Conservation (phyloP, 2,113 vertebrate genomes). For the Menura novaehollandiae region DNA sequence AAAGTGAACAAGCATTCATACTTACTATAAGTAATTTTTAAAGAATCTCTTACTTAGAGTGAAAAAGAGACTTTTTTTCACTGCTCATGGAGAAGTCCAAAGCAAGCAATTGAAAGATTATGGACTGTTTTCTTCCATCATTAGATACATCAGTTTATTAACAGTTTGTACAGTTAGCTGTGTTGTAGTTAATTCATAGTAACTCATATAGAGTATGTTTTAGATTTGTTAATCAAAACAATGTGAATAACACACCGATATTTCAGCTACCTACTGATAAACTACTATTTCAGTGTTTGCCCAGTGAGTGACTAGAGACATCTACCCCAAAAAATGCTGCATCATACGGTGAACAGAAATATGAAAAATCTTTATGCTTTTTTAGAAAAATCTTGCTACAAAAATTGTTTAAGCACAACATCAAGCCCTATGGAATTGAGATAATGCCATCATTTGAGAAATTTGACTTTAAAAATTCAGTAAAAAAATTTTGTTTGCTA, state of each 20-base stretch:
- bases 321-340: not conserved
- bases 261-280: not conserved
- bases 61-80: not conserved
- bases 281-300: too few species aligned
- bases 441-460: not conserved
- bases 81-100: not conserved
- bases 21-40: not conserved
- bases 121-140: not conserved
- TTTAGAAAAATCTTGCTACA: not conserved
- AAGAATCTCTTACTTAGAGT: not conserved
- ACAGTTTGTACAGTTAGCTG: not conserved
- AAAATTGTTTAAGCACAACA: not conserved
- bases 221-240: not conserved
- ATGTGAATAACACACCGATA: not conserved
- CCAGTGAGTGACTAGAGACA: not conserved
- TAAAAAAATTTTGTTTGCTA: not conserved
- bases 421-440: not conserved
- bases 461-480: not conserved
- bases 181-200: not conserved
- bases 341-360: not conserved
- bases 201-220: not conserved
- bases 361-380: not conserved
- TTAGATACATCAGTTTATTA: not conserved
- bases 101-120: not conserved
- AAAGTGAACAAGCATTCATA: not conserved